Base-by-base conservation (phyloP, 2,888 invertebrate genomes). In the Baronia brevicornis region DNA sequence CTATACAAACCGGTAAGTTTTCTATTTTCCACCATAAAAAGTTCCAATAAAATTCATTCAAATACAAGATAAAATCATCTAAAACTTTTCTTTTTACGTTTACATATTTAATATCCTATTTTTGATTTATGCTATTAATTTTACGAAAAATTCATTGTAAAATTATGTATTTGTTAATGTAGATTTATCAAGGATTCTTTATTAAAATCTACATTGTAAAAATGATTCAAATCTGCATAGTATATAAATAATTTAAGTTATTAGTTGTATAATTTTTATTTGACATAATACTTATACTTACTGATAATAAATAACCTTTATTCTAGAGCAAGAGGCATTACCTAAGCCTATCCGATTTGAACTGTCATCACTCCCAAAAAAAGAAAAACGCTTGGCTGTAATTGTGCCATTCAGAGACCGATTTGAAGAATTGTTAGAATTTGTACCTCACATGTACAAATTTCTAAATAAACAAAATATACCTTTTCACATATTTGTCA, bases 341-440 rank as follows among this genome's bases (percentile, higher is more conserved):
- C 62, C 68, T 58, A 70, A 59, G 34, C 49, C 55, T 17, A 37
- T 46, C 0, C 53, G 51, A 38, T 54, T 46, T 36, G 57, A 50
- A 31, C 51, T 69, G 44, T 41, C 57, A 2, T 44, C 60, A 4
- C 46, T 39, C 8, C 20, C 32, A 35, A 14, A 38, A n/a, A 41
- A 41, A 13, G 70, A 66, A 45, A 77, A 70, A 28, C 50, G 47
- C 22, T 77, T 99, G 54, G 97, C 97, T 25, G 86, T 99, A 35
- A 74, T 99, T 40, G 95, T 99, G 31, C 99, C 99, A 29, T 98
- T 94, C 74, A 86, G 98, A 49, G 96, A 99, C 69, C 87, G 99
- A 39, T 96, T 97, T 65, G 96, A 98, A 54, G 98, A 99, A 71
- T 85, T 99, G n/a, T 67, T 96, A 33, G 90, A 91, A 49, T 98